These are phyloP conservation scores for Pseudoatta argentina DNA, from an alignment of 1,140 invertebrate genomes.

Conservation along the genomic window DNA sequence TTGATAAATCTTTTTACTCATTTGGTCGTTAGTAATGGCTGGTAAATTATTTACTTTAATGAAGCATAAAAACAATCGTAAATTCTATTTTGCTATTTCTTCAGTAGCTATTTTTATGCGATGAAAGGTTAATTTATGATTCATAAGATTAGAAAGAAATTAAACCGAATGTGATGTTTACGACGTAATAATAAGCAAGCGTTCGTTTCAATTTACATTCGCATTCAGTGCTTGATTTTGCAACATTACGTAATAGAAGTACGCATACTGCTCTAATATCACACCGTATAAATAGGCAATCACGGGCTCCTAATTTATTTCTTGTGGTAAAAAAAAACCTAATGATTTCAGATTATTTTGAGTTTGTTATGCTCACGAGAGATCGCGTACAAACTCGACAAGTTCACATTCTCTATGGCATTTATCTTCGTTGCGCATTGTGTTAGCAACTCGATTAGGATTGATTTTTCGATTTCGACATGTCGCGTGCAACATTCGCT, in stretches of 20 bases:
- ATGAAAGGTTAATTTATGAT: slow-evolving; percentile 4
- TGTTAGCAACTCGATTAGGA: slow-evolving; percentile 40
- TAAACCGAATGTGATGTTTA: slow-evolving; percentile 3
- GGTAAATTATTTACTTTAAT: neutral
- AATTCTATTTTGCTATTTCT: neutral
- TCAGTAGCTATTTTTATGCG: neutral
- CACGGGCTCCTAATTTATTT: neutral
- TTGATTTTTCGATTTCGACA: slow-evolving; percentile 35
- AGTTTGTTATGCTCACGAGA: neutral
- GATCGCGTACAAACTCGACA: slow-evolving; percentile 13
- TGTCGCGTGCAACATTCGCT: slow-evolving; percentile 48
- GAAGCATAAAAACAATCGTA: neutral
- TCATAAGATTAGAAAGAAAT: slow-evolving; percentile 13
- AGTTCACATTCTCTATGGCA: slow-evolving; percentile 52
- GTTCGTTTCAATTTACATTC: slow-evolving; percentile 28
- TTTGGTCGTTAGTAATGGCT: neutral
- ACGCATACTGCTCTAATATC: neutral
- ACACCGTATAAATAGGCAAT: neutral
- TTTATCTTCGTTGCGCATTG: slow-evolving; percentile 63
- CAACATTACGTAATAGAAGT: neutral
- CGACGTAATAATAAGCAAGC: neutral
- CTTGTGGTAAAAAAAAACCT: neutral
- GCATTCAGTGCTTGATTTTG: neutral
- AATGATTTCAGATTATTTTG: slow-evolving; percentile 4
- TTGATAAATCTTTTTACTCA: neutral